These are phyloP conservation scores for Idaea aversata DNA, from an alignment of 2,888 invertebrate genomes.

Conservation along the genomic window DNA sequence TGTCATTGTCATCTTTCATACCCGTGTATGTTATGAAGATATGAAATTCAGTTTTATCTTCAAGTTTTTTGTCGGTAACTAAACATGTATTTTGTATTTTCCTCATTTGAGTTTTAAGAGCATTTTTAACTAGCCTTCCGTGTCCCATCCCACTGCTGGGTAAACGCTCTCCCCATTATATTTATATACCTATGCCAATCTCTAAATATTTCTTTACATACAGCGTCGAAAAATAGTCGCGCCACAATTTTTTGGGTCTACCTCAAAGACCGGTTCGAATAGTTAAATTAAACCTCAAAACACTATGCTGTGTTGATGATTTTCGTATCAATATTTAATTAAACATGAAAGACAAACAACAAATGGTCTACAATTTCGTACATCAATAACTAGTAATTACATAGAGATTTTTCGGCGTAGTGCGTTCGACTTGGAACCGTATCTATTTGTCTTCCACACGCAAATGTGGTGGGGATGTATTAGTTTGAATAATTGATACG, in stretches of 20 bases:
- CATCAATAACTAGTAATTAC: constrained; percentile 55
- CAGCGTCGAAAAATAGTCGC: too few relatives aligned
- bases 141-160: too few relatives aligned
- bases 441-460: constrained; percentile 78
- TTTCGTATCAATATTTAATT: not conserved
- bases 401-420: constrained; percentile 62
- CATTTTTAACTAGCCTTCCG: too few relatives aligned
- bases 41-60: not conserved
- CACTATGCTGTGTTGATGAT: not conserved
- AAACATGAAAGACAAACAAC: constrained; percentile 30
- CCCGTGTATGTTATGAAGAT: not conserved
- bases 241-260: too few relatives aligned
- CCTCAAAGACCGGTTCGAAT: too few relatives aligned
- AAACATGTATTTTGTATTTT: not conserved
- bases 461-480: constrained; percentile 76
- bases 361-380: constrained; percentile 46
- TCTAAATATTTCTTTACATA: too few relatives aligned
- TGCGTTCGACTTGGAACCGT: constrained; percentile 58
- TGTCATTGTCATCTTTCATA: constrained; percentile 22
- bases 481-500: constrained; percentile 78
- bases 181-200: too few relatives aligned
- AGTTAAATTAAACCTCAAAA: not conserved
- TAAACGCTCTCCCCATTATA: too few relatives aligned
- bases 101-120: too few relatives aligned
- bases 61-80: not conserved